Evolutionary conservation across 2,888 invertebrate genomes (phyloP), one percentile per base, ranked within the genome.

Genomic region (Temnothorax rugatulus): DNA sequence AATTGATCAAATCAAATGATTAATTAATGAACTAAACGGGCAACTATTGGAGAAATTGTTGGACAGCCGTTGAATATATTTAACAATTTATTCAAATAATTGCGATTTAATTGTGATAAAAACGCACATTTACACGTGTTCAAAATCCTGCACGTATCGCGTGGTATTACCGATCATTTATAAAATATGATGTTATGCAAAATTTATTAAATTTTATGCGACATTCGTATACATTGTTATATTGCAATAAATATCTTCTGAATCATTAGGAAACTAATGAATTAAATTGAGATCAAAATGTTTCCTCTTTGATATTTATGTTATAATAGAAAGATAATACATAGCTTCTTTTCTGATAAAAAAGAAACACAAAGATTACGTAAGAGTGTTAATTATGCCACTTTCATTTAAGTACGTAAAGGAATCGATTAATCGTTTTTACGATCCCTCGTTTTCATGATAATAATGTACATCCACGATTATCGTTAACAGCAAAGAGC

Each of bases 151-250:
- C 34, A 41, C 38, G 21, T 52, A 76, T 52, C 7, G 44, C n/a
- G 4, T 8, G 18, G 9, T 52, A 64, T 52, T 18, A 54, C 41
- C 41, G 13, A 4, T 64, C 18, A 76, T 41, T 52, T n/a, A 41
- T 34, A 8, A 76, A 76, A 54, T n/a, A 29, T 7, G 25, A 0
- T 25, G 7, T 9, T 54, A 21, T 9, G 25, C 21, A 50, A 61
- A 76, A 76, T 76, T 64, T 66, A 76, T 76, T 41, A 76, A 25
- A 64, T 64, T 52, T 21, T 15, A 21, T 21, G 11, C 4, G 15
- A 63, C 18, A 50, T 64, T 21, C 0, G 4, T 15, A 13, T 34
- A 68, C 18, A 7, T 44, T 11, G 8, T 64, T 38, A 38, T 18
- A 34, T 38, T 21, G 29, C 18, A 18, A 76, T 29, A 4, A 66